Conservation (phyloP, 2,888 invertebrate species). For the Poecilus cupreus region DNA sequence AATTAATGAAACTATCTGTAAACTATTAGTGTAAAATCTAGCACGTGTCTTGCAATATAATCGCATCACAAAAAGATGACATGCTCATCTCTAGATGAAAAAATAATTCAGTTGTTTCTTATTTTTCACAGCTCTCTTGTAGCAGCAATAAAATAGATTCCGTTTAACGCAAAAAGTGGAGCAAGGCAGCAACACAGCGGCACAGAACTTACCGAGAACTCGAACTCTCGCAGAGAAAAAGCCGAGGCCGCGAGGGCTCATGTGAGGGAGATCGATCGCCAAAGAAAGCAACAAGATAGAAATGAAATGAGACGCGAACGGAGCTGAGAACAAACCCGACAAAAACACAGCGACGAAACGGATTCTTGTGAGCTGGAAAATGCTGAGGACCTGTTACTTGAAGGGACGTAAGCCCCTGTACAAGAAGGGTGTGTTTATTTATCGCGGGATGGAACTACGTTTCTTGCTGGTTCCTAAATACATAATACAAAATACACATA, state of each 20-base stretch:
- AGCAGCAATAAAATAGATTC: not conserved
- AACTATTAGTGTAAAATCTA: no score
- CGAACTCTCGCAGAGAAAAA: no score
- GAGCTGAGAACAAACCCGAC: not conserved
- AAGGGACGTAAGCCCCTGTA: no score
- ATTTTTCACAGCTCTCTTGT: not conserved
- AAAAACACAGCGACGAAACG: conserved; percentile 2
- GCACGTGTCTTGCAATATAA: no score
- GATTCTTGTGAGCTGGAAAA: no score
- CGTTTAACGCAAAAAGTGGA: not conserved
- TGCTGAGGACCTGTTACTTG: no score
- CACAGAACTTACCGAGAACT: not conserved
- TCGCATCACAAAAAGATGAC: not conserved
- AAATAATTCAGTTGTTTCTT: not conserved
- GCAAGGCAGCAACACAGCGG: not conserved
- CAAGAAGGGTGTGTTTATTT: no score
- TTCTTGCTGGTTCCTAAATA: no score
- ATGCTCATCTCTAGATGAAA: not conserved
- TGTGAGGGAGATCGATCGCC: conserved; percentile 3
- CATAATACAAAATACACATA: no score
- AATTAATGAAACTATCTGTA: no score
- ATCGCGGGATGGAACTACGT: no score
- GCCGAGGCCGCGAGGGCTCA: not conserved
- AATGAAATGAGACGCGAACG: conserved; percentile 5
- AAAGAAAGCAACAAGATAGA: conserved; percentile 8